Evolutionary conservation across 1,140 invertebrate genomes (phyloP).

Genomic region (Zaprionus ornatus): DNA sequence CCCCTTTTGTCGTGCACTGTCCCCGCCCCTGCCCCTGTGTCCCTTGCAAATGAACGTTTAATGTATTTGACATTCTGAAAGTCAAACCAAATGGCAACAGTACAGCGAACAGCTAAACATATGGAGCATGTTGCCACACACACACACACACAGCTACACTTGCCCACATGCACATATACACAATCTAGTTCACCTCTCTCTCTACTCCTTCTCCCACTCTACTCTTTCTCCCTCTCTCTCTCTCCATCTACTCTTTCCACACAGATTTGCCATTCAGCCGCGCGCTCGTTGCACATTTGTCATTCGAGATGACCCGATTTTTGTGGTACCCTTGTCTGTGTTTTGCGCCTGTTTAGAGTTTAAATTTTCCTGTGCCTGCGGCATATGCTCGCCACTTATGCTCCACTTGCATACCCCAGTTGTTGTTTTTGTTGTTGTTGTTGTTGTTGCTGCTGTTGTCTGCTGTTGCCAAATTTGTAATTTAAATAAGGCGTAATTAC

Average conservation of each 20-base stretch:
- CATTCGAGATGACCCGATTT: slow-evolving; percentile 78
- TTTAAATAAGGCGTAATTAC: slow-evolving; percentile 81
- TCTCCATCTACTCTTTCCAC: not conserved
- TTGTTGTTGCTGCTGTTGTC: slow-evolving; percentile 18
- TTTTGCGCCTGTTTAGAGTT: slow-evolving; percentile 79
- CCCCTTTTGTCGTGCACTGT: not conserved
- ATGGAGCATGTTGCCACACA: slow-evolving; percentile 33
- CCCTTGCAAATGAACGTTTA: slow-evolving; percentile 76
- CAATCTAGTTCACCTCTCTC: slow-evolving; percentile 12
- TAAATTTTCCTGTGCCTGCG: slow-evolving; percentile 60
- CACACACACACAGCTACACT: not conserved
- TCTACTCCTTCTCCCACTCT: slow-evolving; percentile 5
- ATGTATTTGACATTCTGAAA: slow-evolving; percentile 81
- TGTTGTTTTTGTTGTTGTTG: not conserved
- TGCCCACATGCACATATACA: not conserved
- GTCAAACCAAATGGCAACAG: slow-evolving; percentile 72
- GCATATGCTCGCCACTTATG: slow-evolving; percentile 26
- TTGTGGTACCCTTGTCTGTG: slow-evolving; percentile 66
- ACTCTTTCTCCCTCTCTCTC: not conserved
- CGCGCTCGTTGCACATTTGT: slow-evolving; percentile 59
- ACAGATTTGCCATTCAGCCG: slow-evolving; percentile 17
- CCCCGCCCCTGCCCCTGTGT: not conserved
- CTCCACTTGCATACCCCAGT: slow-evolving; percentile 9
- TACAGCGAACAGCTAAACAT: slow-evolving; percentile 67
- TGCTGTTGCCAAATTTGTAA: slow-evolving; percentile 66